Percentiles rank a stretch among this genome's conserved stretches.
phyloP scores from a whole-genome alignment of 2,113 vertebrate species.

The Leiothrix lutea region DNA sequence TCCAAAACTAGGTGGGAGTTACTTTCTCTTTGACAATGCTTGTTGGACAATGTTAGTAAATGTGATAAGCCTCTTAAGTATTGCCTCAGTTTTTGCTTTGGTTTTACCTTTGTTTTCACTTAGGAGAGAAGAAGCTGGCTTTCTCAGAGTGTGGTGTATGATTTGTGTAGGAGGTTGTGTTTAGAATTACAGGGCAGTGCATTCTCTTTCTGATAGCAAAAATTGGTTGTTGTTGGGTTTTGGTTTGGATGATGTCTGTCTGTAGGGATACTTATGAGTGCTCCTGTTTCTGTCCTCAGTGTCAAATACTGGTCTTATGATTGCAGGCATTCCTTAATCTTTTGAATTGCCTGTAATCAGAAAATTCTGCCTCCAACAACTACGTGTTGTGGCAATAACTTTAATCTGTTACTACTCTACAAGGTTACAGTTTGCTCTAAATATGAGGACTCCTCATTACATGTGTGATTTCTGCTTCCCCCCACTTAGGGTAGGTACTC shows the following conservation, averaged over 20 bases:
- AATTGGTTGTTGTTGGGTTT: not conserved
- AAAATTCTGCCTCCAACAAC: not conserved
- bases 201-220: not conserved
- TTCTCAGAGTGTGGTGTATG: not conserved
- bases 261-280: not conserved
- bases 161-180: not conserved
- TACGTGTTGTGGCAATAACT: not conserved
- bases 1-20: not conserved
- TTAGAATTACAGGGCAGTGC: not conserved
- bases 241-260: not conserved
- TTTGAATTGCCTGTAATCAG: not conserved
- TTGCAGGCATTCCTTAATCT: not conserved
- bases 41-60: not conserved
- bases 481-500: accelerated
- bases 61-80: not conserved
- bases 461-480: not conserved
- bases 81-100: not conserved
- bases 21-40: not conserved
- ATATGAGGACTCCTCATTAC: not conserved
- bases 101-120: not conserved
- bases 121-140: not conserved
- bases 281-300: not conserved
- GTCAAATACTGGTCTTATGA: not conserved
- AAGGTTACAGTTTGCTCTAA: not conserved
- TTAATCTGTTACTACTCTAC: not conserved